Evolutionary conservation across 2,888 invertebrate genomes (phyloP), one percentile per base, ranked within the genome.

Genomic region (Noctua pronuba): DNA sequence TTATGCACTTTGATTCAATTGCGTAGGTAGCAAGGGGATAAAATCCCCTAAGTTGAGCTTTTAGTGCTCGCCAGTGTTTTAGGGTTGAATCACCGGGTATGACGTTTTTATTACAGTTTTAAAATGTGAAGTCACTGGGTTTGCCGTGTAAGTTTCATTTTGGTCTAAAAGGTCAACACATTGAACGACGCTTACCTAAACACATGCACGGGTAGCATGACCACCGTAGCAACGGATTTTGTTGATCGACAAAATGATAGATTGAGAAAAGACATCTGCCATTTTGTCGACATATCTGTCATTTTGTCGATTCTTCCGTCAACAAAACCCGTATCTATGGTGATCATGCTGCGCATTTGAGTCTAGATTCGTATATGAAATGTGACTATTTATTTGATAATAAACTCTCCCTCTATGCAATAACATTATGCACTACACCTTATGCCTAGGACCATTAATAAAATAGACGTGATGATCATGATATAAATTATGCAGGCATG

Each of bases 1-100:
- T 91, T 88, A 91, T 91, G 90, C 90, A 92, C 91, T 92, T 88
- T 88, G 84, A 88, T 88, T 86, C 90, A 91, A 92, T 91, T 92
- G 92, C 89, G 88, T 86, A 83, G 84, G 83, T 84, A 73, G 83
- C 80, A 81, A 76, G 84, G 83, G 83, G 79, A 84, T 85, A 85
- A 86, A 88, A 88, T 86, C 86, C 85, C 84, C 82, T 82, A 79
- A 84, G 80, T 87, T 81, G 82, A 67, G 78, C 74, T 84, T 84
- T 84, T 85, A 80, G 70, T 73, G 79, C 83, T 76, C 75, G 65
- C 58, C 66, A 68, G 71, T 78, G 79, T 78, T 86, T 84, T 31
- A 73, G 69, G 73, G 83, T 67, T 73, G 77, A 79, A 70, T 49
- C 49, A 13, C 18, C 1, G 62, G 67, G 62, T 70, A 46, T 65